Base-by-base conservation (phyloP, 2,797 vertebrate genomes). In the Melanotaenia parkinsoni region DNA sequence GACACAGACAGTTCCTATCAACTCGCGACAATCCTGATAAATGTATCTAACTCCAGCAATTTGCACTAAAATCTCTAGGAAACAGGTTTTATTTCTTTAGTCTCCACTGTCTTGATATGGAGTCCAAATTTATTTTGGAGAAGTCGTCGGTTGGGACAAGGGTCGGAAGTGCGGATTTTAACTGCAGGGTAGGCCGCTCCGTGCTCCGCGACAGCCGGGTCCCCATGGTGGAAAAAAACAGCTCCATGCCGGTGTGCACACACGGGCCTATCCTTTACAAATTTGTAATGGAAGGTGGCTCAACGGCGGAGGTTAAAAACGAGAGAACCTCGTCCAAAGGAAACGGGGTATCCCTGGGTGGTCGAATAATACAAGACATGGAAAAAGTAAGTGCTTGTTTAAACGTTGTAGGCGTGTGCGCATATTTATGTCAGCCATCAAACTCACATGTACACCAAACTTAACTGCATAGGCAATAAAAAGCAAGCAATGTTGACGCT, bases 101-200 rank as follows among this genome's bases (percentile, higher is more conserved):
- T 88, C 77, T 43, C 68, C 74, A 71, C 80, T 65, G 80, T 77
- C 85, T 88, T 57, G 93, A 85, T 64, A 95, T 95, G 94, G 94
- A 94, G 90, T 91, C 94, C 80, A 93, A 92, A 76, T 93, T 88
- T 75, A 79, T 94, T 58, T 82, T 92, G 86, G 93, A 95, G 67
- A 91, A 92, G 78, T 84, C 88, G 70, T 60, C 86, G 67, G 74
- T 79, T 13, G 92, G 88, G 75, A 89, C 91, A 10, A 85, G 89
- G 74, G 75, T 89, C 69, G 85, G 84, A 0, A 83, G 76, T 26
- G 81, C 79, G 70, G 91, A 90, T 79, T 90, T 90, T 63, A 68
- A 70, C 80, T 89, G 69, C 90, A 91, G 88, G 59, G 33, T 81
- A 62, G 90, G 88, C 70, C 84, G 87, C 78, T 86, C 89, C 10